These are phyloP conservation scores for Dyspetes luteomarginatus DNA, from an alignment of 2,888 invertebrate genomes.

Conservation along the genomic window DNA sequence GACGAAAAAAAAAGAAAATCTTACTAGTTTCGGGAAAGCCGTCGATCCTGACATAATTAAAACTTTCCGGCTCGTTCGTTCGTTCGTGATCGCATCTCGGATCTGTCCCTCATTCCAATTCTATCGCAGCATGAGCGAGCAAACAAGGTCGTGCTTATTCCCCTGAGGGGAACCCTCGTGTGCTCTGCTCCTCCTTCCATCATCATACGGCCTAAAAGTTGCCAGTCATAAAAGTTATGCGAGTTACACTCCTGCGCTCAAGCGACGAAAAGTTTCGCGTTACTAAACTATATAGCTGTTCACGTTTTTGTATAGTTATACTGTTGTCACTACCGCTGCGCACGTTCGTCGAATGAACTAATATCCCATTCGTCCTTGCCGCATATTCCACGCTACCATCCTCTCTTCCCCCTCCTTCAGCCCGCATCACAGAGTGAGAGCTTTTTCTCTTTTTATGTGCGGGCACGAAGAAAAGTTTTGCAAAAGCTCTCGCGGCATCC, in stretches of 20 bases:
- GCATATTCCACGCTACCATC: conserved; percentile 9
- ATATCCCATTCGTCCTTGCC: conserved; percentile 67
- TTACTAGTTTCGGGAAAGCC: conserved; percentile 40
- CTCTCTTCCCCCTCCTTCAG: background rate
- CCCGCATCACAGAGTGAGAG: background rate
- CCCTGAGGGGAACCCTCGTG: conserved; percentile 54
- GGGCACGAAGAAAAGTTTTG: conserved; percentile 52
- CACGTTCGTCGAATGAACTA: conserved; percentile 70
- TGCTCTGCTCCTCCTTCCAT: conserved; percentile 12
- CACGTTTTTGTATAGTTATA: no score
- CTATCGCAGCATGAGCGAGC: conserved; percentile 43
- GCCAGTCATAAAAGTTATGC: conserved; percentile 75
- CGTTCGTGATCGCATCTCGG: conserved; percentile 39
- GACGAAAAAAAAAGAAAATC: conserved; percentile 40
- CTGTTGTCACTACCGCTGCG: conserved; percentile 27
- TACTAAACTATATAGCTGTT: conserved; percentile 48
- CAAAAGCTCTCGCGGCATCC: conserved; percentile 28
- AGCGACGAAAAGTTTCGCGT: conserved; percentile 53
- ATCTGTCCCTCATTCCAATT: conserved; percentile 15
- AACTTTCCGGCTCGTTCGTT: conserved; percentile 63
- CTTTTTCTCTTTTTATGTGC: conserved; percentile 9
- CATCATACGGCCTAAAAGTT: conserved; percentile 70
- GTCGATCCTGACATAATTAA: conserved; percentile 65
- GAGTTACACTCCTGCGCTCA: conserved; percentile 67
- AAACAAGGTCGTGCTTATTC: conserved; percentile 61